phyloP scores from a whole-genome alignment of 37 sponge, comb jelly and placozoan species.

The Bolinopsis microptera region DNA sequence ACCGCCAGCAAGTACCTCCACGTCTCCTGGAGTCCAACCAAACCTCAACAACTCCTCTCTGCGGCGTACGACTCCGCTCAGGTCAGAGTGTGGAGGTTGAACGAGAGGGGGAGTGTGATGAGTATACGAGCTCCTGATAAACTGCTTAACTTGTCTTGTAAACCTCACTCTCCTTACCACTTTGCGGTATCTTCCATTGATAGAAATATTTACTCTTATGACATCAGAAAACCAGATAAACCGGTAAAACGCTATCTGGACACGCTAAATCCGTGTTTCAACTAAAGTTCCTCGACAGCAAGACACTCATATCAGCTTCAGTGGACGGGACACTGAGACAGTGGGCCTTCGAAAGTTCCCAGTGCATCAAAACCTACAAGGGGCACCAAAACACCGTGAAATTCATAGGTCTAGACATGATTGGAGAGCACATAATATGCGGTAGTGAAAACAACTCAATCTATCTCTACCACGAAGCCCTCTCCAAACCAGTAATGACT shows the following conservation, averaged over 20 bases:
- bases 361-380: neutral
- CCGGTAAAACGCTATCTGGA: constrained; percentile 8
- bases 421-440: neutral
- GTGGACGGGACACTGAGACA: constrained; percentile 56
- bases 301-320: neutral
- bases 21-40: neutral
- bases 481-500: neutral
- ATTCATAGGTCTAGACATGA: constrained; percentile 25
- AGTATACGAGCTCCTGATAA: neutral
- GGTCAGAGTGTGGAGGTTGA: neutral
- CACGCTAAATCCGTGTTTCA: constrained; percentile 10
- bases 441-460: constrained; percentile 28
- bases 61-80: neutral
- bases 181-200: constrained; percentile 16
- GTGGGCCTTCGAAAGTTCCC: neutral
- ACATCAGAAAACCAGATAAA: neutral
- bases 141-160: neutral
- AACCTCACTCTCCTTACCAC: constrained; percentile 2
- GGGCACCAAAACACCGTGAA: constrained; percentile 31
- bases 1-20: neutral
- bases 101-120: neutral
- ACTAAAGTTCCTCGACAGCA: neutral
- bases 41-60: constrained; percentile 1
- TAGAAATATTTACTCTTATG: neutral
- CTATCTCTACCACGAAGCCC: constrained; percentile 27